phyloP scores from a whole-genome alignment of 2,888 invertebrate species.

The Cancer borealis region DNA sequence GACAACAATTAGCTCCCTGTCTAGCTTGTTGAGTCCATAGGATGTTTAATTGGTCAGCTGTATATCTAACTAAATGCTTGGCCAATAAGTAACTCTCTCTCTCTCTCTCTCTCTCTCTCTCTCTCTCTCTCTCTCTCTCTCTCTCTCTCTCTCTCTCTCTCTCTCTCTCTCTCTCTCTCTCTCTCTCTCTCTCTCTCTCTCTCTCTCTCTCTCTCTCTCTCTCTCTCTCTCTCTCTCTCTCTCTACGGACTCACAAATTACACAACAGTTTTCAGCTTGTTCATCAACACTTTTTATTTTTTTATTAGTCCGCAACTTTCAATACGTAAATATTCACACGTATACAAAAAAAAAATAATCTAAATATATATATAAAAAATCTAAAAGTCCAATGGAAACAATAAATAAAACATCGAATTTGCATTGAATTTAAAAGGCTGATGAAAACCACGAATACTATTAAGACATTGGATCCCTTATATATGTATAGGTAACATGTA shows the following conservation, averaged over 20 bases:
- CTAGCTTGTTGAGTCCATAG: neutral
- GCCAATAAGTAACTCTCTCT: neutral
- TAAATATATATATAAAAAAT: too few relatives aligned
- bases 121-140: conserved; percentile 15
- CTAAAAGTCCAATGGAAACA: too few relatives aligned
- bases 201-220: neutral
- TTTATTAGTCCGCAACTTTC: too few relatives aligned
- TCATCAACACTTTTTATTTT: too few relatives aligned
- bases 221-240: conserved; percentile 20
- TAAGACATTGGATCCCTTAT: too few relatives aligned
- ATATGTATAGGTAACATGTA: too few relatives aligned
- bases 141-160: conserved; percentile 20
- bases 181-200: neutral
- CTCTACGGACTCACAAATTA: neutral
- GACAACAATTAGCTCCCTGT: neutral
- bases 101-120: neutral
- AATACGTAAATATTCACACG: too few relatives aligned
- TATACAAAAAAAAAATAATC: too few relatives aligned
- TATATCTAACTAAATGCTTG: neutral
- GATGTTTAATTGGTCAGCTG: neutral
- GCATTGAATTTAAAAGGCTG: too few relatives aligned
- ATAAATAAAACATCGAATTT: too few relatives aligned
- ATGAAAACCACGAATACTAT: too few relatives aligned
- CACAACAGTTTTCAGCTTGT: too few relatives aligned
- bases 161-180: neutral